These are phyloP conservation scores for Calephelis virginiensis DNA, from an alignment of 1,140 invertebrate genomes.

Conservation along the genomic window DNA sequence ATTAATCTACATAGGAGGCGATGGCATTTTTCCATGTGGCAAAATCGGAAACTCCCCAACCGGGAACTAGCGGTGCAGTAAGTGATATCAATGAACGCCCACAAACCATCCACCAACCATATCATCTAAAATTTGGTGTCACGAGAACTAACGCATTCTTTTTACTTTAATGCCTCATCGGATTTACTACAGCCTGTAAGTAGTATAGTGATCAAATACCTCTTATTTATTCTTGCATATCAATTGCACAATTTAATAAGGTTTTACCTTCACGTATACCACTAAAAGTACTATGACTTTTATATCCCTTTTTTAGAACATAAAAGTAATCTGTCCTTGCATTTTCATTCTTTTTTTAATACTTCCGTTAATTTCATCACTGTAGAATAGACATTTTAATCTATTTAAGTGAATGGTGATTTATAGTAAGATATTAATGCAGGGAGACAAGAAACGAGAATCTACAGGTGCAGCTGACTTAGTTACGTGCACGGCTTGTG, in stretches of 20 bases:
- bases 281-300: too few species aligned
- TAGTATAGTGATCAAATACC: constrained; percentile 38
- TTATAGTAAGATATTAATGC: constrained; percentile 16
- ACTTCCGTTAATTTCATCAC: not conserved
- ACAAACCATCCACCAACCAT: constrained; percentile 57
- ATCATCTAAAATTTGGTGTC: constrained; percentile 63
- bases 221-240: constrained; percentile 22
- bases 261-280: not conserved
- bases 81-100: constrained; percentile 68
- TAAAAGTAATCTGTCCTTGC: not conserved
- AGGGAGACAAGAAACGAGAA: constrained; percentile 91
- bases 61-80: constrained; percentile 72
- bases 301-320: too few species aligned
- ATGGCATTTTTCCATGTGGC: constrained; percentile 70
- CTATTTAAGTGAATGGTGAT: too few species aligned
- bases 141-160: constrained; percentile 73
- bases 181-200: constrained; percentile 72
- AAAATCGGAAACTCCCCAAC: constrained; percentile 63
- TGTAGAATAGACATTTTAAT: not conserved
- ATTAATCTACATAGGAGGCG: constrained; percentile 71
- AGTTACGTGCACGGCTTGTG: constrained; percentile 88
- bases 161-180: constrained; percentile 70
- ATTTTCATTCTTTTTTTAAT: constrained; percentile 7
- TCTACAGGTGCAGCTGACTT: constrained; percentile 86
- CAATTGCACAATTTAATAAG: not conserved